Conservation (phyloP, 1,140 invertebrate genomes). For the Anadara kagoshimensis region DNA sequence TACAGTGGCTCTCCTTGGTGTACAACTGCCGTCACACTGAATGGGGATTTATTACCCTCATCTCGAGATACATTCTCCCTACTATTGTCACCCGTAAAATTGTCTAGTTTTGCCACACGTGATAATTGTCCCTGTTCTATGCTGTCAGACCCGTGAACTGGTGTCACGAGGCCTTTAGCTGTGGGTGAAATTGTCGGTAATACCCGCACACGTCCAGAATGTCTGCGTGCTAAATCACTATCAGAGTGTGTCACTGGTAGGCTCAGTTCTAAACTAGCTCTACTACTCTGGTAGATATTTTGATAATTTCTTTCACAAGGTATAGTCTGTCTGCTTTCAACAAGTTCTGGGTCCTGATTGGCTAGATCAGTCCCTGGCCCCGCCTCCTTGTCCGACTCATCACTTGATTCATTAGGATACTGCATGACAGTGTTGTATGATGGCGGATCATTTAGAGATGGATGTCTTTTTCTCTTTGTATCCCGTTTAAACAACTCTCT, state of each 20-base stretch:
- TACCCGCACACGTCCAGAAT: too few relatives aligned
- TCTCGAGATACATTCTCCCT: background rate
- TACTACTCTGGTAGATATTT: background rate
- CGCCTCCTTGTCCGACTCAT: slow-evolving; percentile 41
- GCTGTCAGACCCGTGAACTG: background rate
- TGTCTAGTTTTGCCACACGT: background rate
- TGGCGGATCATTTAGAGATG: slow-evolving; percentile 36
- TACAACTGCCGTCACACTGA: slow-evolving; percentile 4
- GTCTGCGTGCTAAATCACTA: background rate
- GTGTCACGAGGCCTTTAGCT: slow-evolving; percentile 5
- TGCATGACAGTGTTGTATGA: slow-evolving; percentile 47
- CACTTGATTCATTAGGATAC: slow-evolving; percentile 38
- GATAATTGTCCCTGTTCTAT: background rate
- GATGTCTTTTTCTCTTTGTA: slow-evolving; percentile 28
- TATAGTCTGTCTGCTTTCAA: slow-evolving; percentile 17
- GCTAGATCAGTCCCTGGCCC: slow-evolving; percentile 12
- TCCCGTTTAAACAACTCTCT: slow-evolving; percentile 48
- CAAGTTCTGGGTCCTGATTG: slow-evolving; percentile 9
- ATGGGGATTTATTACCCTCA: slow-evolving; percentile 23
- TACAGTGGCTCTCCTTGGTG: slow-evolving; percentile 3
- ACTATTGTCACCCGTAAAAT: background rate
- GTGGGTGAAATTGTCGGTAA: too few relatives aligned
- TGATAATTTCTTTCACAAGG: background rate
- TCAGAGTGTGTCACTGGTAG: slow-evolving; percentile 29
- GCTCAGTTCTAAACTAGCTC: background rate